A percentile compares a stretch with the other conserved stretches of the same genome.
These are phyloP conservation scores for Anas georgica DNA, from an alignment of 2,797 vertebrate species.

Conservation along the genomic window DNA sequence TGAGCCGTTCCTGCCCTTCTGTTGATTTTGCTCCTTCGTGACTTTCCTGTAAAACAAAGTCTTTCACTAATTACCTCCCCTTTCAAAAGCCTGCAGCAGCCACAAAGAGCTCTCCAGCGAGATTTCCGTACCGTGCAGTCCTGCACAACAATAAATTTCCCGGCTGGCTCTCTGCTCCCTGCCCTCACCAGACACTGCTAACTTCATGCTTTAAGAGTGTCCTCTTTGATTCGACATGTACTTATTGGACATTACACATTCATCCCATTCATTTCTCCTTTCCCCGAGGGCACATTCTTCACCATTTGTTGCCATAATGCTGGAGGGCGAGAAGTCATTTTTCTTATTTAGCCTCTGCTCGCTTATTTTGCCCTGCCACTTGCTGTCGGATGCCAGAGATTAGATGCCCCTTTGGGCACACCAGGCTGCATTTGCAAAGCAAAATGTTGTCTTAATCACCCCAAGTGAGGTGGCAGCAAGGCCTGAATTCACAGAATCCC, in stretches of 20 bases:
- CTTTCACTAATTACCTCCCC: not conserved
- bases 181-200: not conserved
- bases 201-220: not conserved
- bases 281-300: slow-evolving; percentile 50
- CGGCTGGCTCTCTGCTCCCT: not conserved
- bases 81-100: not conserved
- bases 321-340: slow-evolving; percentile 50
- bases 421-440: not conserved
- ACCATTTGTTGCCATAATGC: slow-evolving; percentile 65
- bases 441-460: not conserved
- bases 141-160: not conserved
- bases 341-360: slow-evolving; percentile 55
- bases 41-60: not conserved
- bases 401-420: slow-evolving; percentile 35
- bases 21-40: not conserved
- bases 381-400: slow-evolving; percentile 11
- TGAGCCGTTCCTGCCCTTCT: not conserved
- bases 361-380: slow-evolving; percentile 36
- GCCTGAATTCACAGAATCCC: not conserved
- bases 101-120: not conserved
- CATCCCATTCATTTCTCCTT: slow-evolving; percentile 10
- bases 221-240: slow-evolving; percentile 13
- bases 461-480: not conserved
- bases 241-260: slow-evolving; percentile 60
- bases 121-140: not conserved